These are phyloP conservation scores for Stegodyphus dumicola DNA, from an alignment of 1,140 invertebrate genomes.

Conservation along the genomic window DNA sequence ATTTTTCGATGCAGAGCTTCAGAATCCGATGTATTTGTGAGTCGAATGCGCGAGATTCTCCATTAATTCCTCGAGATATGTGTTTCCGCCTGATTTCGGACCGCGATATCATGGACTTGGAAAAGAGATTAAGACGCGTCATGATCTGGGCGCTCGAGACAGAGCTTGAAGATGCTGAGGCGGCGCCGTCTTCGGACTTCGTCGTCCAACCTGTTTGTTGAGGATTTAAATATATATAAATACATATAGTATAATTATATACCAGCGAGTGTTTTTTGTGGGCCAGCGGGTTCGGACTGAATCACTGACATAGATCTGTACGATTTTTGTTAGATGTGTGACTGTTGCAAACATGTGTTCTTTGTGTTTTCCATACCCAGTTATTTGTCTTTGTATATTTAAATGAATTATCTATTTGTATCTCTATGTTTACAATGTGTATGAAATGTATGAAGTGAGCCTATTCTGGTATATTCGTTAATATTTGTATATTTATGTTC, in stretches of 20 bases:
- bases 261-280: conserved; percentile 7
- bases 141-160: neutral
- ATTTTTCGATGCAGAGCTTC: conserved; percentile 25
- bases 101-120: neutral
- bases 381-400: no score
- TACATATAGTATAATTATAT: conserved; percentile 15
- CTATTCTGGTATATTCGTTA: no score
- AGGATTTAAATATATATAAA: conserved; percentile 52
- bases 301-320: no score
- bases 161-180: conserved; percentile 24
- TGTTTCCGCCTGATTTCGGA: neutral
- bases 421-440: no score
- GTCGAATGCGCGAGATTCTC: neutral
- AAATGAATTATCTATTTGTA: no score
- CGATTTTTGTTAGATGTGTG: no score
- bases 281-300: conserved; percentile 7
- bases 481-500: no score
- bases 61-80: neutral
- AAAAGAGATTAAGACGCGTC: neutral
- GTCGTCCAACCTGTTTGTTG: conserved; percentile 46
- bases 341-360: neutral
- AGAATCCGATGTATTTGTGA: conserved; percentile 3
- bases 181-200: conserved; percentile 20
- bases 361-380: no score
- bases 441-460: no score